A percentile compares a stretch with the other conserved stretches of the same genome.
phyloP scores from a whole-genome alignment of 2,113 vertebrate species.

The Notechis scutatus region DNA sequence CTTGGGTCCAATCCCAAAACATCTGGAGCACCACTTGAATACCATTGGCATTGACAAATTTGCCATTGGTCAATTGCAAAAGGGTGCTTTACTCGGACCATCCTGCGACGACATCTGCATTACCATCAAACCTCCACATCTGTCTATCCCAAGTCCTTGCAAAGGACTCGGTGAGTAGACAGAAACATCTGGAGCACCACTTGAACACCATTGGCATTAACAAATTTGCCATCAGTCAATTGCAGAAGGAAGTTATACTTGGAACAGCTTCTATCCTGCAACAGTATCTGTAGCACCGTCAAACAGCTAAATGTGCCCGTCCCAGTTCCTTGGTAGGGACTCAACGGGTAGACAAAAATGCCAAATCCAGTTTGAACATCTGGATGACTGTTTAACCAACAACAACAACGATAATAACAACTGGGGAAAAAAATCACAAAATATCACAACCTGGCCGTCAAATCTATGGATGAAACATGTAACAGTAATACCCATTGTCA shows the following conservation, averaged over 20 bases:
- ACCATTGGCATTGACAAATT: no score
- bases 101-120: no score
- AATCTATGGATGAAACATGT: no score
- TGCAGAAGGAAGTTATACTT: neutral
- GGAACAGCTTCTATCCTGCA: neutral
- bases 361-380: neutral
- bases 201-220: neutral
- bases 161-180: no score
- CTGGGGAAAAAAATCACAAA: no score
- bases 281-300: neutral
- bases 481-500: no score
- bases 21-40: neutral
- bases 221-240: neutral
- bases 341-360: neutral
- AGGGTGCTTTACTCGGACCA: no score
- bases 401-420: neutral
- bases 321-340: neutral
- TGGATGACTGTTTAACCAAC: neutral
- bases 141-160: no score
- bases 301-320: neutral
- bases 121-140: no score
- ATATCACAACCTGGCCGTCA: no score
- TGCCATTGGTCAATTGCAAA: no score
- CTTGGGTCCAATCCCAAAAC: neutral
- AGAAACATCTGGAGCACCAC: no score